Percentiles rank a stretch among this genome's conserved stretches.
Conservation (phyloP, 2,888 invertebrate genomes). For the Trilocha varians region DNA sequence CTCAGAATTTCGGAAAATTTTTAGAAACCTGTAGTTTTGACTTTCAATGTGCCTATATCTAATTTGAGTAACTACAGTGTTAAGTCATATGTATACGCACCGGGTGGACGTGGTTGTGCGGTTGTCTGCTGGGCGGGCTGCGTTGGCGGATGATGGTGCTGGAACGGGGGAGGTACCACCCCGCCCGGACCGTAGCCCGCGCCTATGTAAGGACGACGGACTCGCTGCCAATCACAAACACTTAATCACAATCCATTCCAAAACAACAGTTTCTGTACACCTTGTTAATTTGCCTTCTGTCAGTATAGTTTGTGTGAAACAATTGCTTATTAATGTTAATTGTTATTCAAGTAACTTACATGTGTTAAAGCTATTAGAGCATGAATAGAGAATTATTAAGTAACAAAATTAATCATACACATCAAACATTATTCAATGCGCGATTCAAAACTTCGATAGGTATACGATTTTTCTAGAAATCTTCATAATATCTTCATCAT, state of each 20-base stretch:
- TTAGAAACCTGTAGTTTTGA: too few relatives aligned
- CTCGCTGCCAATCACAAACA: too few relatives aligned
- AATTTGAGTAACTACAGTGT: too few relatives aligned
- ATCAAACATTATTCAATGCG: too few relatives aligned
- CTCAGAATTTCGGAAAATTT: too few relatives aligned
- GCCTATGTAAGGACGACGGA: conserved; percentile 53
- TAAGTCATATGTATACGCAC: background rate
- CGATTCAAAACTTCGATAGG: background rate
- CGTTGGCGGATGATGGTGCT: conserved; percentile 29
- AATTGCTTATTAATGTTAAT: background rate
- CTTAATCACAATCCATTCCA: too few relatives aligned
- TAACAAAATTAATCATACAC: too few relatives aligned
- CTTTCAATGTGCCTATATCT: too few relatives aligned
- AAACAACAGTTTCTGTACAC: too few relatives aligned
- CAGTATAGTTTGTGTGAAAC: background rate
- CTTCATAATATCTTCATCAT: background rate
- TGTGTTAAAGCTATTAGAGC: background rate
- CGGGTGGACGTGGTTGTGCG: conserved; percentile 4
- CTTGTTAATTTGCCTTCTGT: conserved; percentile 8
- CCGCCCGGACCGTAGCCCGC: conserved; percentile 43
- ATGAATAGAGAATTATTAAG: background rate
- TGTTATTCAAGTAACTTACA: background rate
- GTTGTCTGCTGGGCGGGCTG: conserved; percentile 18
- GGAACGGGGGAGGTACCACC: conserved; percentile 40
- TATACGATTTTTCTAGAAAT: background rate